Evolutionary conservation across 1,140 invertebrate species (phyloP), one percentile per base, ranked within the genome.

Genomic region (Thalassaphorura encarpata): DNA sequence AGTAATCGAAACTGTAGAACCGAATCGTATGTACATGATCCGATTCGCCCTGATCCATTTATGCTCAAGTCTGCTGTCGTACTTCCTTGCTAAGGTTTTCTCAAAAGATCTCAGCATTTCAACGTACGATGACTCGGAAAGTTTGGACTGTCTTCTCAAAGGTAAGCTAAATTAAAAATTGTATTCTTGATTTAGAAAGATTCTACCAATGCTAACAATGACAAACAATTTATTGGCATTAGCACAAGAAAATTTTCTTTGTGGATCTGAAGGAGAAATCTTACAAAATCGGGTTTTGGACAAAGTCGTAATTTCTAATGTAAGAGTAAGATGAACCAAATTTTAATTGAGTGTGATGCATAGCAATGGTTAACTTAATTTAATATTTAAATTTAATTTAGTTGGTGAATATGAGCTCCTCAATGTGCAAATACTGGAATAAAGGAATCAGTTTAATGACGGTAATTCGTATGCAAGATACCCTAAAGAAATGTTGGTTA

Each of bases 31-130:
- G 8, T 45, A 56, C 4, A 16, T 59, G 1, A 47, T 62, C 29
- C 2, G 61, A 56, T 62, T 62, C 24, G 39, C 52, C 3, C 19
- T 62, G 1, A 51, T 62, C 3, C 56, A 62, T 42, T 59, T 55
- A 23, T 58, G 52, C 18, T 59, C 61, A 27, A 62, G 61, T 54
- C 16, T 62, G 5, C 40, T 53, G 6, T 23, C 53, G 15, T 62
- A 52, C 51, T 40, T 62, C 5, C 43, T 56, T 11, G 28, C 56
- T n/a, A 58, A 59, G 49, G 19, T 62, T 8, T 62, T 62, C 33
- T 40, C 28, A 19, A 59, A 49, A 15, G 21, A 50, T 6, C 49
- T 43, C 5, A 21, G 15, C n/a, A n/a, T n/a, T n/a, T n/a, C n/a
- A n/a, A n/a, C n/a, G n/a, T n/a, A n/a, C n/a, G n/a, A n/a, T n/a